These are phyloP conservation scores for Platycheirus albimanus DNA, from an alignment of 2,888 invertebrate species.

Conservation along the genomic window DNA sequence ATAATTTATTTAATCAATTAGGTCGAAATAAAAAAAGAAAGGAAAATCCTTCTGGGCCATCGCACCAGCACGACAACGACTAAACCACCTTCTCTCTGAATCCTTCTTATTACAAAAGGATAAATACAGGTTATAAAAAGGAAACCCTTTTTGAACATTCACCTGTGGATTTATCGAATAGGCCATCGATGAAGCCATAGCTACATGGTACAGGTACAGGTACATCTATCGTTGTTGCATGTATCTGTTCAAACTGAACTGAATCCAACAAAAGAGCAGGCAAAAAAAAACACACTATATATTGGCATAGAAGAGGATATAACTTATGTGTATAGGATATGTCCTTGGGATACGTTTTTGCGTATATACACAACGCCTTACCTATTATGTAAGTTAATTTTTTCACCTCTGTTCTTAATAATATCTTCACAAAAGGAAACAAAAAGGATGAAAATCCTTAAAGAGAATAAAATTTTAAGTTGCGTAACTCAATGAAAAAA, in stretches of 20 bases:
- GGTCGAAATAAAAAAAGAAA: conserved; percentile 27
- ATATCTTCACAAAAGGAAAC: neutral
- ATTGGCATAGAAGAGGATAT: conserved; percentile 31
- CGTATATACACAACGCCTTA: conserved; percentile 64
- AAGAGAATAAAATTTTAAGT: conserved; percentile 17
- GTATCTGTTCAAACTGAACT: conserved; percentile 36
- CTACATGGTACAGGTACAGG: neutral
- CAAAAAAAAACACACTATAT: conserved; percentile 12
- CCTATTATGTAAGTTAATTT: conserved; percentile 71
- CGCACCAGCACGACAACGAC: neutral
- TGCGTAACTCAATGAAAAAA: conserved; percentile 50
- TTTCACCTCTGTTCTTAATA: conserved; percentile 31
- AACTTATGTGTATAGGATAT: conserved; percentile 15
- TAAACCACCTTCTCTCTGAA: neutral
- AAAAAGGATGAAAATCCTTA: conserved; percentile 46
- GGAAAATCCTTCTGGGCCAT: conserved; percentile 1
- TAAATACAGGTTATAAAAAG: conserved; percentile 2
- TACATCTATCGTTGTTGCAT: conserved; percentile 10
- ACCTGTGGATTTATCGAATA: conserved; percentile 66
- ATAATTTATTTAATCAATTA: conserved; percentile 58
- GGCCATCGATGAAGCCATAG: neutral
- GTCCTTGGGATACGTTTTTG: conserved; percentile 65
- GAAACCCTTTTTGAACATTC: conserved; percentile 37
- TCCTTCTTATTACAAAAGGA: neutral
- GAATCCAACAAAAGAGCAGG: conserved; percentile 29